Percentiles rank a stretch among this genome's conserved stretches.
phyloP scores from a whole-genome alignment of 2,113 vertebrate species.

The Herpailurus yagouaroundi region DNA sequence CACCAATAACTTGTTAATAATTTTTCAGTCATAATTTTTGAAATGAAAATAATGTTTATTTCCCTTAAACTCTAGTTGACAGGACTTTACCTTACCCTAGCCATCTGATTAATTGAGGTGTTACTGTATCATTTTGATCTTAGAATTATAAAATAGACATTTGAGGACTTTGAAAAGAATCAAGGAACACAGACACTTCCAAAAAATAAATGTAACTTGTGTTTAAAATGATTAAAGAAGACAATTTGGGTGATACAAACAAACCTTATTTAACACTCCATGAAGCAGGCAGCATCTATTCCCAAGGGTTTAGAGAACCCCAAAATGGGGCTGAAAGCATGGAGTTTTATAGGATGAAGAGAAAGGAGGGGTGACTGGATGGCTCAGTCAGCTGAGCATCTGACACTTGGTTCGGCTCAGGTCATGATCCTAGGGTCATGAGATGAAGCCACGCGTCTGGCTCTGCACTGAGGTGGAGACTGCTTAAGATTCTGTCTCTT shows the following conservation, averaged over 20 bases:
- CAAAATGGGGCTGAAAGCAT: background rate
- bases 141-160: background rate
- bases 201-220: background rate
- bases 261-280: background rate
- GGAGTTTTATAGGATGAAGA: background rate
- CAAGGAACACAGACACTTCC: background rate
- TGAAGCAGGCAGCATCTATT: background rate
- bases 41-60: conserved; percentile 24
- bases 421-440: no score
- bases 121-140: background rate
- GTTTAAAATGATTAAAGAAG: background rate
- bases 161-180: background rate
- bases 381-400: no score
- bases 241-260: background rate
- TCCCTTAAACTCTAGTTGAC: background rate
- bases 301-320: background rate
- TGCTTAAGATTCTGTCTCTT: no score
- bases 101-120: background rate
- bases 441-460: no score
- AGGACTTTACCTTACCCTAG: background rate
- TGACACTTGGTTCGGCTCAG: no score
- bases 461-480: no score
- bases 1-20: background rate
- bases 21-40: background rate
- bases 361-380: no score